phyloP scores from a whole-genome alignment of 53 echinoderm and acorn worm species.

The Apostichopus leukothele region DNA sequence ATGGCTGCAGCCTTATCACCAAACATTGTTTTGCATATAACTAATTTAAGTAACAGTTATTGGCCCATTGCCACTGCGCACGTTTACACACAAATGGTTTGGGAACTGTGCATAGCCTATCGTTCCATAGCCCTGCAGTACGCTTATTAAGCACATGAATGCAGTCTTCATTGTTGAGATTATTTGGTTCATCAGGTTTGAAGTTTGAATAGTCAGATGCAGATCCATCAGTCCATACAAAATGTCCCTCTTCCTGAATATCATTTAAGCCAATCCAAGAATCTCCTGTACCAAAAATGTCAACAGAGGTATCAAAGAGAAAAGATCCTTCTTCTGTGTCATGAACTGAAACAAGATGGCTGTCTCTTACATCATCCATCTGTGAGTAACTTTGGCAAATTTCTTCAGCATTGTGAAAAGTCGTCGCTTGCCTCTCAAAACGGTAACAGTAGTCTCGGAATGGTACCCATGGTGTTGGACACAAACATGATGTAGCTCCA shows the following conservation, averaged over 20 bases:
- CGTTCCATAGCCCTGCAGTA: neutral
- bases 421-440: neutral
- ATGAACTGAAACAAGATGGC: slow-evolving; percentile 40
- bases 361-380: neutral
- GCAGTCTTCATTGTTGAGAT: neutral
- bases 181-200: neutral
- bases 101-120: neutral
- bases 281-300: neutral
- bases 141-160: neutral
- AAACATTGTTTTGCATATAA: too few relatives aligned
- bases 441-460: slow-evolving; percentile 14
- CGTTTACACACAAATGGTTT: neutral
- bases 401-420: neutral
- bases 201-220: neutral
- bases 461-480: slow-evolving; percentile 11
- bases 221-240: slow-evolving; percentile 14
- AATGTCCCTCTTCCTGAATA: slow-evolving; percentile 17
- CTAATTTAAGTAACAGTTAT: neutral
- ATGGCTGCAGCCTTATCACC: too few relatives aligned
- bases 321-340: slow-evolving; percentile 21
- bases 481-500: neutral
- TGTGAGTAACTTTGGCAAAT: neutral
- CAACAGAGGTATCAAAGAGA: neutral
- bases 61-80: neutral
- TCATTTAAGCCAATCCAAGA: slow-evolving; percentile 38